These are phyloP conservation scores for Zaprionus gabonicus DNA, from an alignment of 1,140 invertebrate species.

Conservation along the genomic window DNA sequence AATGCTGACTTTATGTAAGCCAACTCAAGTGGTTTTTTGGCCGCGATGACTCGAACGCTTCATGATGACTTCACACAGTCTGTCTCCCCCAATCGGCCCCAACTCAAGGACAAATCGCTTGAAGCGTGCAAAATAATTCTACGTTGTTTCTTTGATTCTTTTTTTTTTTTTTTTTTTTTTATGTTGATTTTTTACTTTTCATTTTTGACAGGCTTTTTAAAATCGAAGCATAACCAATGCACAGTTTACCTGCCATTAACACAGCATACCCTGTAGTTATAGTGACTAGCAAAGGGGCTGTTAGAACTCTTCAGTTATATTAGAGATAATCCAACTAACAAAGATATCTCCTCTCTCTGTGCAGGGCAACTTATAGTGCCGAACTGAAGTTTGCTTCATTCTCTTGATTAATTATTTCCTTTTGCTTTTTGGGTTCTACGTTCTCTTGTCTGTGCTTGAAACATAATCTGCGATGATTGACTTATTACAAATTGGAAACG, in stretches of 20 bases:
- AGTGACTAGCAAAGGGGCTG: neutral
- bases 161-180: neutral
- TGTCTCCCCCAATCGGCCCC: constrained; percentile 38
- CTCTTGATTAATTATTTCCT: constrained; percentile 42
- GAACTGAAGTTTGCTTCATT: neutral
- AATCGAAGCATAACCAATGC: constrained; percentile 30
- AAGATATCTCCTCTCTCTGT: neutral
- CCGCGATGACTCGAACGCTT: constrained; percentile 30
- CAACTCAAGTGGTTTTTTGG: constrained; percentile 60
- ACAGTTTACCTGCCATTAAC: constrained; percentile 4
- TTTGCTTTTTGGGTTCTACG: constrained; percentile 24
- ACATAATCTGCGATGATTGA: constrained; percentile 63
- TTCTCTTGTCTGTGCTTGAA: constrained; percentile 2
- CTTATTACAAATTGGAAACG: constrained; percentile 59
- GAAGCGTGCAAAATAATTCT: constrained; percentile 68
- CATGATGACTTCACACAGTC: constrained; percentile 50
- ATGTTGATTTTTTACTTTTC: constrained; percentile 5
- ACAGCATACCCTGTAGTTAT: constrained; percentile 13
- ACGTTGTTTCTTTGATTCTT: constrained; percentile 6
- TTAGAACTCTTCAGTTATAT: no score
- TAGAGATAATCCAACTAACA: neutral
- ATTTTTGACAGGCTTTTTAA: constrained; percentile 41
- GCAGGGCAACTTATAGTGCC: constrained; percentile 7
- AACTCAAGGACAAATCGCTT: constrained; percentile 77
- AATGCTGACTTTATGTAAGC: constrained; percentile 28